Base-by-base conservation (phyloP, 2,797 vertebrate genomes). In the Florisuga fusca region DNA sequence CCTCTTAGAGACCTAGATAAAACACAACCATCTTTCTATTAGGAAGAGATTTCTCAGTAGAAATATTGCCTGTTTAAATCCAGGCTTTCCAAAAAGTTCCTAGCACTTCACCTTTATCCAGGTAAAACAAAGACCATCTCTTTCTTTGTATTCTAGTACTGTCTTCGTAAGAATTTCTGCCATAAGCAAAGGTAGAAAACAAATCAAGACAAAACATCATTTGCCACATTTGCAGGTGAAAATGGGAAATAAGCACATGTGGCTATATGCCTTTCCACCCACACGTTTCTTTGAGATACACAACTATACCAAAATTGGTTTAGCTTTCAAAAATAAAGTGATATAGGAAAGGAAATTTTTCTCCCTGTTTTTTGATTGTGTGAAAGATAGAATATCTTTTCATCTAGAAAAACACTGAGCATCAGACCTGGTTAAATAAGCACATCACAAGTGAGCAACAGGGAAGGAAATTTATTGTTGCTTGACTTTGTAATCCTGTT, bases 1-100 rank as follows among this genome's bases (percentile, higher is more conserved):
- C 89, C 90, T 92, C 84, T 87, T 74, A 71, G 77, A 84, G 91
- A 86, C 84, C 85, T 71, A 84, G 67, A 89, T 93, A 96, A 92
- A 93, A 67, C 59, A 82, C 36, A 96, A 80, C 18, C 6, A 50
- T 38, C 61, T 71, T 82, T 75, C 74, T 64, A 69, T n/a, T 10
- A 83, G 69, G 61, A 63, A 48, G 13, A 69, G 15, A 6, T 17
- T 21, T 66, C 80, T 87, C 43, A 58, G 12, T 50, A 33, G 72
- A 25, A 73, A 73, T 38, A 26, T 9, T 4, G 3, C 23, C 27
- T 69, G 15, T 68, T 93, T 34, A 76, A 79, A 31, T 22, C 36
- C 16, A 82, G 51, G 29, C n/a, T 91, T 79, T 76, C 55, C 59
- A 64, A 63, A 85, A 64, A 5, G 20, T 89, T 51, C 33, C 33